Conservation (phyloP, 2,888 invertebrate genomes). For the Rhingia rostrata region DNA sequence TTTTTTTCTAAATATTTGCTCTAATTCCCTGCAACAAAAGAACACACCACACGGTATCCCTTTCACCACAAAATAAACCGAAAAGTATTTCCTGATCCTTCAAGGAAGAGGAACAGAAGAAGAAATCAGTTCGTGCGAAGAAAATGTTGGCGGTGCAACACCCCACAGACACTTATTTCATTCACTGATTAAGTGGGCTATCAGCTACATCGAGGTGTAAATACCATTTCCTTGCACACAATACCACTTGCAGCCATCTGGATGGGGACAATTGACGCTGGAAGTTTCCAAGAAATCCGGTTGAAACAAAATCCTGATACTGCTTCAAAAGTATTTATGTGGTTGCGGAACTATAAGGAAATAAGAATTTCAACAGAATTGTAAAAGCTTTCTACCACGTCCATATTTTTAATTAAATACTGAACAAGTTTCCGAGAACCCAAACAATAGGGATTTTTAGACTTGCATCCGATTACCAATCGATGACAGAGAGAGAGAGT, state of each 20-base stretch:
- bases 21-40: slow-evolving; percentile 59
- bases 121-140: slow-evolving; percentile 39
- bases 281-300: slow-evolving; percentile 6
- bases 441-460: slow-evolving; percentile 8
- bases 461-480: slow-evolving; percentile 50
- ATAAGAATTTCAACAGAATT: background rate
- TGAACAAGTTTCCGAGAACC: slow-evolving; percentile 13
- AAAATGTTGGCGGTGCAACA: slow-evolving; percentile 48
- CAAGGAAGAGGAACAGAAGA: slow-evolving; percentile 15
- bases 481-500: slow-evolving; percentile 33
- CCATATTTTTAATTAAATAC: slow-evolving; percentile 55
- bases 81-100: slow-evolving; percentile 37
- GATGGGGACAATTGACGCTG: slow-evolving; percentile 8
- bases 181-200: slow-evolving; percentile 70
- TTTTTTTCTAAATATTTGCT: slow-evolving; percentile 57
- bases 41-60: background rate
- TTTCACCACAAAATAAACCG: slow-evolving; percentile 3
- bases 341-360: slow-evolving; percentile 41
- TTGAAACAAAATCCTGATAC: slow-evolving; percentile 31
- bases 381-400: slow-evolving; percentile 1
- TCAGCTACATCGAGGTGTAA: slow-evolving; percentile 55
- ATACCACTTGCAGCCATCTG: slow-evolving; percentile 2
- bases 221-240: slow-evolving; percentile 29
- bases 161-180: slow-evolving; percentile 37
- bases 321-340: slow-evolving; percentile 33